phyloP scores from a whole-genome alignment of 2,797 vertebrate species.

The Microctenopoma steveboyesi region DNA sequence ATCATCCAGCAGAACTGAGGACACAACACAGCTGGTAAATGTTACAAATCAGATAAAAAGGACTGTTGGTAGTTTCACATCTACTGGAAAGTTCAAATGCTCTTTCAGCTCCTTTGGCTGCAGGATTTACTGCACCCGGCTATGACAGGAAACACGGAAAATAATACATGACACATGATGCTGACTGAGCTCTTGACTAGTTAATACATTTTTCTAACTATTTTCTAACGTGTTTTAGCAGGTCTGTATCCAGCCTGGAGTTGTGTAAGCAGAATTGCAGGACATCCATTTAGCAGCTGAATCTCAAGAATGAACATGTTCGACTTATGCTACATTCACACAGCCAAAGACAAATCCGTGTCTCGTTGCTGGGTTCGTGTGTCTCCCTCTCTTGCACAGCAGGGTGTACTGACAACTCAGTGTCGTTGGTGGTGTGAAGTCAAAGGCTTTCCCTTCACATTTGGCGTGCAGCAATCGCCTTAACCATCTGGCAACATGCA shows the following conservation, averaged over 20 bases:
- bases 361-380: too few species aligned
- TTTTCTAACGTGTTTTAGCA: background rate
- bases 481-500: background rate
- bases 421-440: background rate
- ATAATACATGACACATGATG: background rate
- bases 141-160: background rate
- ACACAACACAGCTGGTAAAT: background rate
- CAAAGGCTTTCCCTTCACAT: background rate
- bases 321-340: too few species aligned
- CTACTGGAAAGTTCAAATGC: conserved; percentile 20
- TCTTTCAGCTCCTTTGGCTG: conserved; percentile 22
- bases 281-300: background rate
- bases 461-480: background rate
- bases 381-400: too few species aligned
- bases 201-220: background rate
- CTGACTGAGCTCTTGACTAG: background rate
- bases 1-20: background rate
- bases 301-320: background rate
- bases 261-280: too few species aligned
- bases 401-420: too few species aligned
- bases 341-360: too few species aligned
- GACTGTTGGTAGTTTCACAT: background rate
- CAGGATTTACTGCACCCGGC: background rate
- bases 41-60: background rate
- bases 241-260: background rate